Base-by-base conservation (phyloP, 2,797 vertebrate species). In the Phrynocephalus forsythii region DNA sequence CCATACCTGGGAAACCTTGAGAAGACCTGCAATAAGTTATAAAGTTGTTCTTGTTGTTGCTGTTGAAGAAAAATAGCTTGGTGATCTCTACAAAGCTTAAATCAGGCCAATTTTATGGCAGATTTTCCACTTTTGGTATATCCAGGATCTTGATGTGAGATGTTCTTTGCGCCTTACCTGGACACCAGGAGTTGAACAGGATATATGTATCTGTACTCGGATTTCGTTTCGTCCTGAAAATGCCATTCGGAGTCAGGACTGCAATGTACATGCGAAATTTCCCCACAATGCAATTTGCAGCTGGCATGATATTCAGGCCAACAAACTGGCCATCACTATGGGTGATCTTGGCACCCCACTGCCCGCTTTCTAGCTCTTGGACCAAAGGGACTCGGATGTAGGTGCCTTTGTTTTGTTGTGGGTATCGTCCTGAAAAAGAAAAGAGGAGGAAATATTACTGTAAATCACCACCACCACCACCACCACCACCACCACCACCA, bases 101-200 rank as follows among this genome's bases (percentile, higher is more conserved):
- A 66, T 63, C n/a, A 22, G 56, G 30, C 16, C 9, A 66, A 33
- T 30, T 7, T 33, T 44, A 24, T 22, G 63, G 63, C 22, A 81
- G 5, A 30, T 8, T 2, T 63, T 67, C 30, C 33, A 22, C 33
- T 26, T 3, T 33, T 67, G 60, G 8, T 67, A 1, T 66, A 6
- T 20, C 44, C 15, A 33, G n/a, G 20, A 69, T 7, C 11, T 22
- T 30, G 28, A 50, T 20, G 13, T 76, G 6, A 79, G 10, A 79
- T 52, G 13, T 2, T 56, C 13, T 1, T 18, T 30, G 56, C 38
- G 28, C 84, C 97, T 95, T 83, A 99, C 98, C 95, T 97, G 96
- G 86, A 82, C 92, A 97, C 98, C 99, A 99, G 30, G 99, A 98
- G 76, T 99, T 99, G 95, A 99, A 99, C 50, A 99, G 96, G 92